Evolutionary conservation across 2,797 vertebrate genomes (phyloP).

Genomic region (Chaenodraco wilsoni): DNA sequence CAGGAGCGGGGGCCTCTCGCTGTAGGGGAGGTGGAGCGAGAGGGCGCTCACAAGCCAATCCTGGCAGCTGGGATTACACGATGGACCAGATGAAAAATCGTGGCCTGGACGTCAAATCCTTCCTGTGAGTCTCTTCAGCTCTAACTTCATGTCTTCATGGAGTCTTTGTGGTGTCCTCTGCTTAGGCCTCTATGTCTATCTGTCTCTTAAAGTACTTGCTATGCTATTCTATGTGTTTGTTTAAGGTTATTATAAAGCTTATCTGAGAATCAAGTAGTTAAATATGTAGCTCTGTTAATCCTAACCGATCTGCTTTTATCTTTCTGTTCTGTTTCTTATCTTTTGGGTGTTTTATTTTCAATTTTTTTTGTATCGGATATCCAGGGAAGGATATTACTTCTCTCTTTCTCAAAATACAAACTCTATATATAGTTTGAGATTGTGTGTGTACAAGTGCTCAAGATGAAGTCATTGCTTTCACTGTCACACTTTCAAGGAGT

Average conservation of each 20-base stretch:
- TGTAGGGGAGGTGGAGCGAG: conserved; percentile 85
- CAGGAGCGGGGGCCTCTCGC: conserved; percentile 86
- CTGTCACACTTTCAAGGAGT: neutral
- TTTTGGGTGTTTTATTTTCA: conserved; percentile 38
- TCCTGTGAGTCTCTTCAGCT: conserved; percentile 91
- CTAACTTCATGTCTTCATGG: conserved; percentile 26
- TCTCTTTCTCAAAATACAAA: conserved; percentile 25
- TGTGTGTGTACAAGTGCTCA: neutral
- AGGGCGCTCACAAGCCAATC: conserved; percentile 86
- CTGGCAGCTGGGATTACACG: conserved; percentile 98
- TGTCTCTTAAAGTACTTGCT: conserved; percentile 13
- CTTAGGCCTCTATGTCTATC: conserved; percentile 21
- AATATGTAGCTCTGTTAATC: conserved; percentile 12
- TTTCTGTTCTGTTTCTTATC: conserved; percentile 31
- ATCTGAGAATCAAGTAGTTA: neutral
- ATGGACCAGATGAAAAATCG: conserved; percentile 98
- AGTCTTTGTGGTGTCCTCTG: conserved; percentile 28
- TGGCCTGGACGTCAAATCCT: conserved; percentile 98
- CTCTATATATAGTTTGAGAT: neutral
- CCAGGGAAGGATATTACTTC: conserved; percentile 81
- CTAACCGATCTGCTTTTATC: conserved; percentile 39
- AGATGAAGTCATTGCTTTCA: conserved; percentile 12
- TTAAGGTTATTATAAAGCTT: conserved; percentile 10
- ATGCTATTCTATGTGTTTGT: conserved; percentile 3
- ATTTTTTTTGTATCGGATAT: conserved; percentile 53